Evolutionary conservation across 2,113 vertebrate species (phyloP).

Genomic region (Eulemur rufifrons): DNA sequence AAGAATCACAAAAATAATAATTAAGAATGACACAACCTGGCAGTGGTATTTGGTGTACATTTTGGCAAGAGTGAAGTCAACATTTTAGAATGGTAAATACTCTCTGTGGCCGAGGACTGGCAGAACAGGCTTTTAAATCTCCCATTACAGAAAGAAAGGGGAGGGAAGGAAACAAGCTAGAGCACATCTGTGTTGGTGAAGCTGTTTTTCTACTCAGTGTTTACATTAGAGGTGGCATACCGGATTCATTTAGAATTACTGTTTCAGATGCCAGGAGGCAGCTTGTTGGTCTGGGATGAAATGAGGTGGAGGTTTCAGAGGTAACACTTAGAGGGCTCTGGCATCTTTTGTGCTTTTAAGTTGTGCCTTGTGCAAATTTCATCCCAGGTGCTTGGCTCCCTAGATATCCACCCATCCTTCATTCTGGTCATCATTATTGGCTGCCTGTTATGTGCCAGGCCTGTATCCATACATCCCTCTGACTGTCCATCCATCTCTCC

Average conservation of each 20-base stretch:
- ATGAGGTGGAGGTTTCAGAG: background rate
- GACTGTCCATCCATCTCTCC: background rate
- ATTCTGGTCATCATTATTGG: background rate
- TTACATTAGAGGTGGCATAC: background rate
- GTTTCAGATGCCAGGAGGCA: background rate
- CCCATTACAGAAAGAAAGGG: background rate
- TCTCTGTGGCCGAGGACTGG: background rate
- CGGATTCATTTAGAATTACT: background rate
- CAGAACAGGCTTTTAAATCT: constrained; percentile 43
- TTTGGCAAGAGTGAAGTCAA: constrained; percentile 45
- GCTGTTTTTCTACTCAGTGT: constrained; percentile 16
- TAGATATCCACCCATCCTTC: background rate
- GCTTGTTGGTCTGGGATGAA: background rate
- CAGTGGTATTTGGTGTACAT: constrained; percentile 13
- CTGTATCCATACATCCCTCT: background rate
- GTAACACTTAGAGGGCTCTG: background rate
- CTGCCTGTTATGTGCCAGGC: background rate
- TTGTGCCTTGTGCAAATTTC: background rate
- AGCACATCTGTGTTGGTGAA: background rate
- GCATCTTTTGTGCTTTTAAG: background rate
- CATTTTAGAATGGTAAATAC: constrained; percentile 16
- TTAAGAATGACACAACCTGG: constrained; percentile 59
- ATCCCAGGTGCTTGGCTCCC: background rate
- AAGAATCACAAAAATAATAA: constrained; percentile 67
- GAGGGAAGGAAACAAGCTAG: background rate